Base-by-base conservation (phyloP, 2,888 invertebrate genomes). In the Crioceris asparagi region DNA sequence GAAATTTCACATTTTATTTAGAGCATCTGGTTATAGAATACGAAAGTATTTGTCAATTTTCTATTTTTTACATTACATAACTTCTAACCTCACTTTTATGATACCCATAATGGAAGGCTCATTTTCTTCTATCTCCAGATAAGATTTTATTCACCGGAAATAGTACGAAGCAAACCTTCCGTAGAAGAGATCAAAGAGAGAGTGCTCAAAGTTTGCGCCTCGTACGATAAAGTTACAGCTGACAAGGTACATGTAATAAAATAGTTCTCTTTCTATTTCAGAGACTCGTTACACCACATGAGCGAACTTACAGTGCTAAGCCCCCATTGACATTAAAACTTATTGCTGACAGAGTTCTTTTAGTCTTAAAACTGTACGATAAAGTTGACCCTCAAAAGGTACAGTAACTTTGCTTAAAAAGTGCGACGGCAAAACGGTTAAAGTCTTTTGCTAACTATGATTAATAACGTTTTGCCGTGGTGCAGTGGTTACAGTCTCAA, bases 361-460 rank as follows among this genome's bases (percentile, higher is more conserved):
- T 98, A 68, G 91, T 96, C 49, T 80, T 98, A 59, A 86, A 87
- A 72, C 80, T 97, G 53, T 98, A 91, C 74, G 98, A 98, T 75
- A 98, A 98, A 81, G 74, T 97, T 69, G 78, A 85, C 61, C 81
- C 88, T 52, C 74, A 78, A 56, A 90, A 94, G 90, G 94, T 96
- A 85, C 70, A 57, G 56, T 57, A 48, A 50, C 56, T 51, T 57
- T 47, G 52, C 53, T 55, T 51, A 42, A 49, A 48, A 40, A 32
- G 32, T 38, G 35, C 40, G 25, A 29, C 41, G 35, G 39, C 23
- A 43, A 29, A 45, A 35, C 29, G 15, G 31, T 37, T 21, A 21
- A 11, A 6, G 14, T 27, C 2, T 15, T 15, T 14, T 15, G 14
- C 21, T 3, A 11, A 21, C 11, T 32, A 18, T 32, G 10, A 7